Percentiles rank a stretch among this genome's conserved stretches.
Evolutionary conservation across 2,797 vertebrate genomes (phyloP).

Genomic region (Natrix natrix): DNA sequence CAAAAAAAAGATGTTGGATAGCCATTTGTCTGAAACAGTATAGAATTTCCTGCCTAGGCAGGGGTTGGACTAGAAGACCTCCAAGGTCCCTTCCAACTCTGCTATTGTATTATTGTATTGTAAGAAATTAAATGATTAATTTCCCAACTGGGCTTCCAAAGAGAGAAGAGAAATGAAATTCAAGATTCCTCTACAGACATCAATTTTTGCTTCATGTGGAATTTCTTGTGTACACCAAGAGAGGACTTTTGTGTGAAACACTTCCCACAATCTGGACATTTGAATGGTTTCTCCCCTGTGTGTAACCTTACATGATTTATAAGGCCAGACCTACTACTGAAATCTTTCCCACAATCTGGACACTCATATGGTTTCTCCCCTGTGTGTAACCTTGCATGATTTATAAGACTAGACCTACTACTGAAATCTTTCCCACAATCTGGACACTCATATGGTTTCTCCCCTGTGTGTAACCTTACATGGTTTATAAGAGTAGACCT

Average conservation of each 20-base stretch:
- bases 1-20: too few relatives aligned
- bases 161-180: neutral
- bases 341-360: neutral
- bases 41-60: too few relatives aligned
- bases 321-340: neutral
- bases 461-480: too few relatives aligned
- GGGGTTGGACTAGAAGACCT: too few relatives aligned
- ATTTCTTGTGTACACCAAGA: neutral
- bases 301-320: neutral
- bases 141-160: neutral
- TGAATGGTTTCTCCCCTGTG: neutral
- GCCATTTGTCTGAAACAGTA: too few relatives aligned
- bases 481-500: too few relatives aligned
- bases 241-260: neutral
- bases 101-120: too few relatives aligned
- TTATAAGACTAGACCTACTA: too few relatives aligned
- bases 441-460: neutral
- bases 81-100: too few relatives aligned
- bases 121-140: neutral
- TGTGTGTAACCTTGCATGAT: too few relatives aligned
- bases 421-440: neutral
- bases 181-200: neutral
- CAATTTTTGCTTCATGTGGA: neutral
- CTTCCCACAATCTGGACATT: neutral
- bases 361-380: too few relatives aligned